These are phyloP conservation scores for Listronotus oregonensis DNA, from an alignment of 1,140 invertebrate species.

Conservation along the genomic window DNA sequence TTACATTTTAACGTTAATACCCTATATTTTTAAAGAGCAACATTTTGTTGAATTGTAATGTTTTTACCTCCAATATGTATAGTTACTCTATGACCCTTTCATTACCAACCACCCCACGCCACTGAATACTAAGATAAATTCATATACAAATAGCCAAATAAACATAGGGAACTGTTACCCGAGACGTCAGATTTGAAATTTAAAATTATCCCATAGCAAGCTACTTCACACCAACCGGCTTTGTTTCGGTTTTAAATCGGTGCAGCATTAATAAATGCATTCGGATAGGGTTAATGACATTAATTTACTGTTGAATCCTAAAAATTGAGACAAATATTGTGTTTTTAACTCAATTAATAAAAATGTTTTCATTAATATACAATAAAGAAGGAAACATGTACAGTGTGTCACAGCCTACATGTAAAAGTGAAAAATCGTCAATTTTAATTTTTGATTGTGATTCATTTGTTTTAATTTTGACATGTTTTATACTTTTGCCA, in stretches of 20 bases:
- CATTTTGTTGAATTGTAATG: too few relatives aligned
- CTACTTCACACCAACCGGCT: conserved; percentile 19
- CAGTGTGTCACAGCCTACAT: too few relatives aligned
- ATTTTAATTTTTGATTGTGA: too few relatives aligned
- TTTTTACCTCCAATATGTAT: too few relatives aligned
- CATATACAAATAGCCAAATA: conserved; percentile 33
- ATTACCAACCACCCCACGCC: not conserved
- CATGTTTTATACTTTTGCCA: too few relatives aligned
- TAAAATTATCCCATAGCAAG: conserved; percentile 27
- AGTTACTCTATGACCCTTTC: too few relatives aligned
- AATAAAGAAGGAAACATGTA: too few relatives aligned
- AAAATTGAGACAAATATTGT: conserved; percentile 10
- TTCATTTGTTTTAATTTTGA: too few relatives aligned
- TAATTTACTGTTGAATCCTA: conserved; percentile 8
- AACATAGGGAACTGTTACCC: conserved; percentile 22
- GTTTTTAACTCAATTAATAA: not conserved
- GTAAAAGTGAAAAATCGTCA: too few relatives aligned
- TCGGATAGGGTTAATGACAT: conserved; percentile 25
- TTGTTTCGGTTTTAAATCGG: conserved; percentile 25
- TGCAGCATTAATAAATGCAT: conserved; percentile 17
- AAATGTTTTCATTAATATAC: too few relatives aligned
- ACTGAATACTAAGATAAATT: conserved; percentile 26
- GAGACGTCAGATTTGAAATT: conserved; percentile 28
- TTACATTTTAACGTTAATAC: too few relatives aligned
- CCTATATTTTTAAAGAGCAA: too few relatives aligned